A percentile compares a stretch with the other conserved stretches of the same genome.
These are phyloP conservation scores for Rhagonycha fulva DNA, from an alignment of 2,888 invertebrate species.

Conservation along the genomic window DNA sequence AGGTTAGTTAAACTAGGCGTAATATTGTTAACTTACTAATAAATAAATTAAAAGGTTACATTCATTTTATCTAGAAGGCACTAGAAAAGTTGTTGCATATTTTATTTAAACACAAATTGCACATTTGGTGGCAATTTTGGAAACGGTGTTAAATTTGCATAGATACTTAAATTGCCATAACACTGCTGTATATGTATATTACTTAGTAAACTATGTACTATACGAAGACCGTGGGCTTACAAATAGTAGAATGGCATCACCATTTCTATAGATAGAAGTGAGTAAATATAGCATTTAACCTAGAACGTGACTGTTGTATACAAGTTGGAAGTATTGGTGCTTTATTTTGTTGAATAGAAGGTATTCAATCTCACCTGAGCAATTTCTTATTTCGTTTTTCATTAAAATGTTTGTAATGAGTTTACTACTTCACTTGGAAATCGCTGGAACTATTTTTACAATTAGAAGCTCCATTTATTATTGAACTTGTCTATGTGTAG, in stretches of 20 bases:
- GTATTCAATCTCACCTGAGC: neutral
- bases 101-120: neutral
- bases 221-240: neutral
- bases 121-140: neutral
- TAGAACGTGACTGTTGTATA: neutral
- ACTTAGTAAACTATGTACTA: neutral
- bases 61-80: neutral
- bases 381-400: neutral
- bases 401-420: neutral
- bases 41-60: neutral
- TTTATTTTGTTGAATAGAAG: neutral
- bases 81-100: neutral
- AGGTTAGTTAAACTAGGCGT: neutral
- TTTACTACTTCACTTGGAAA: neutral
- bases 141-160: neutral
- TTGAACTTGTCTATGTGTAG: neutral
- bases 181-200: neutral
- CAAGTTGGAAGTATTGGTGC: neutral
- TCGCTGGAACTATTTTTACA: neutral
- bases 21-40: neutral
- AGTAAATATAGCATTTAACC: slow-evolving; percentile 4
- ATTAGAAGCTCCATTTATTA: neutral
- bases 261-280: neutral
- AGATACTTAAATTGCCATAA: neutral
- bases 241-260: neutral